A percentile compares a stretch with the other conserved stretches of the same genome.
These are phyloP conservation scores for Enteromius thamalakanensis DNA, from an alignment of 2,797 vertebrate genomes.

Conservation along the genomic window DNA sequence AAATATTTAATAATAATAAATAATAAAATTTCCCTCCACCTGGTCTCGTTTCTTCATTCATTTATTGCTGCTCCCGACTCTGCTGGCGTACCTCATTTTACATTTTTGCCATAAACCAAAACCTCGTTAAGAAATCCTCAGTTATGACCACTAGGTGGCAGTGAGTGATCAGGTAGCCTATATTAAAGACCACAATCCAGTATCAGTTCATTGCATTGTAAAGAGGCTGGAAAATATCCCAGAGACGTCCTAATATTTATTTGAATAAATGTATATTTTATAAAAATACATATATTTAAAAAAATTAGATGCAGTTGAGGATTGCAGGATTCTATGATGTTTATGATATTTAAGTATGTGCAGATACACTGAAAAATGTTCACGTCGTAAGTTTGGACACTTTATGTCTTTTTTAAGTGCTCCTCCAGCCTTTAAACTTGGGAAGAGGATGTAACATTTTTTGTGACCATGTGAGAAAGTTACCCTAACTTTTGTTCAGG, in stretches of 20 bases:
- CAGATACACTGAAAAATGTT: background rate
- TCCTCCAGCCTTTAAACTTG: background rate
- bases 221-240: background rate
- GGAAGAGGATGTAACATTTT: background rate
- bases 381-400: background rate
- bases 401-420: background rate
- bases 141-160: slow-evolving; percentile 1
- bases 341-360: background rate
- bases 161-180: background rate
- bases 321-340: background rate
- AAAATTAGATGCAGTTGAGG: background rate
- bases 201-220: background rate
- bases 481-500: background rate
- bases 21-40: background rate
- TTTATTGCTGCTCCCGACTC: background rate
- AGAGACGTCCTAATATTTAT: background rate
- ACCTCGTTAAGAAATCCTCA: background rate
- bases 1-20: background rate
- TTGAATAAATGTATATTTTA: background rate
- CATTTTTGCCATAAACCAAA: background rate
- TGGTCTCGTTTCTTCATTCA: background rate
- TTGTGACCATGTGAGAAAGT: background rate
- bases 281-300: background rate
- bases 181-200: background rate
- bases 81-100: background rate